Conservation (phyloP, 2,113 vertebrate genomes). For the Brienomyrus longianalis region DNA sequence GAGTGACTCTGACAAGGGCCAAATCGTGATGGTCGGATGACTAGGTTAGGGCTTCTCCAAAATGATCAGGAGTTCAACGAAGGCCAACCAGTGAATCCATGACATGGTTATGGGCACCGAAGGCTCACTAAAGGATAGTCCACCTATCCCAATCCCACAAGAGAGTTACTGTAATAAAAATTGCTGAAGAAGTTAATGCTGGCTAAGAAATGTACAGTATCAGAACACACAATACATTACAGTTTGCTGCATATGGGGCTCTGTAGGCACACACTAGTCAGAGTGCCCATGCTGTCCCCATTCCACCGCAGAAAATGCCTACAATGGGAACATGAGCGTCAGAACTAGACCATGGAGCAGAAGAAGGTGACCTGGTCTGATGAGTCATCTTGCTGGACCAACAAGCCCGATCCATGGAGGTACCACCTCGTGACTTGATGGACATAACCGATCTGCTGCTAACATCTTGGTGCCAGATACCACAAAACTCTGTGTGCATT, state of each 20-base stretch:
- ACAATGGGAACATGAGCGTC: not conserved
- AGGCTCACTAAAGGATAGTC: not conserved
- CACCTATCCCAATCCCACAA: not conserved
- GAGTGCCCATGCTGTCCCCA: not conserved
- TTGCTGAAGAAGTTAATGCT: not conserved
- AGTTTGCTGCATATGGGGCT: not conserved
- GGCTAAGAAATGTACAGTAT: not conserved
- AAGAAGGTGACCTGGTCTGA: not conserved
- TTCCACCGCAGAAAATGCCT: no score
- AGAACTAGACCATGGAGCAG: not conserved
- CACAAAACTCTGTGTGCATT: not conserved
- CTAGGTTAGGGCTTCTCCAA: no score
- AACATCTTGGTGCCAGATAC: not conserved
- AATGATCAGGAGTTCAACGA: not conserved
- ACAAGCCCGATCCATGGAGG: not conserved
- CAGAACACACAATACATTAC: no score
- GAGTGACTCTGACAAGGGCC: no score
- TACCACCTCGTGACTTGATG: not conserved
- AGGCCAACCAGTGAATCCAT: not conserved
- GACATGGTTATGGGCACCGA: not conserved
- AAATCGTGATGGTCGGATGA: no score
- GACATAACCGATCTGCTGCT: not conserved
- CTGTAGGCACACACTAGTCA: not conserved
- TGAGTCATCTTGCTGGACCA: not conserved
- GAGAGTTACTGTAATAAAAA: not conserved